These are phyloP conservation scores for Stichopus chloronotus DNA, from an alignment of 35 echinoderm and acorn worm species.

Conservation along the genomic window DNA sequence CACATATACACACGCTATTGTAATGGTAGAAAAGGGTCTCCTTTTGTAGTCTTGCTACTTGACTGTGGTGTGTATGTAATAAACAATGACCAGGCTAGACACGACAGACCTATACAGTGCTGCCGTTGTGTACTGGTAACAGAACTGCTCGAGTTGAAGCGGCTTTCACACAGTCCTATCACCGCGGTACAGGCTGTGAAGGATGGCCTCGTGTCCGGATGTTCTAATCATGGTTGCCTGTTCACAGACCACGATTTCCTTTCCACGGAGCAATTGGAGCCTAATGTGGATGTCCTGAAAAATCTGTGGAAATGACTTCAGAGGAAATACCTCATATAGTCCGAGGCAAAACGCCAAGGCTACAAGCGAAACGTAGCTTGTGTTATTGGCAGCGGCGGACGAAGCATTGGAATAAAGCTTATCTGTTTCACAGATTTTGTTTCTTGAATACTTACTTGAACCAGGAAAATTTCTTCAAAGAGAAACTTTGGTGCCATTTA, in stretches of 20 bases:
- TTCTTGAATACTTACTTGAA: slow-evolving; percentile 1
- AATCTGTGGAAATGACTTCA: slow-evolving; percentile 78
- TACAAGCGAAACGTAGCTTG: slow-evolving; percentile 50
- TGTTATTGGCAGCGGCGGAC: slow-evolving; percentile 48
- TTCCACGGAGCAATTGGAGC: slow-evolving; percentile 40
- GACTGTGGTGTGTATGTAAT: background rate
- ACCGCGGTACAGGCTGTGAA: background rate
- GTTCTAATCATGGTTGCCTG: slow-evolving; percentile 50
- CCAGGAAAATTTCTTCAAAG: background rate
- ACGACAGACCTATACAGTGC: background rate
- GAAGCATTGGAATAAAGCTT: slow-evolving; percentile 37
- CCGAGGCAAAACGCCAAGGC: slow-evolving; percentile 56
- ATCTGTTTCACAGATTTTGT: background rate
- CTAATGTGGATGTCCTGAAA: slow-evolving; percentile 74
- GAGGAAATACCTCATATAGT: slow-evolving; percentile 69
- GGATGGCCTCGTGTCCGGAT: slow-evolving; percentile 66
- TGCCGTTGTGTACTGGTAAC: background rate
- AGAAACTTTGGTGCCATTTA: background rate
- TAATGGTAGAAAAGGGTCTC: background rate
- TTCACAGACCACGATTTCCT: slow-evolving; percentile 51
- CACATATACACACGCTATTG: background rate
- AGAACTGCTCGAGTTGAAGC: background rate
- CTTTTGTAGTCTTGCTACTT: background rate
- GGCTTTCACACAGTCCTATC: background rate
- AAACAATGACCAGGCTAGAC: slow-evolving; percentile 2